Conservation (phyloP, 2,797 vertebrate species). For the Aeoliscus strigatus region DNA sequence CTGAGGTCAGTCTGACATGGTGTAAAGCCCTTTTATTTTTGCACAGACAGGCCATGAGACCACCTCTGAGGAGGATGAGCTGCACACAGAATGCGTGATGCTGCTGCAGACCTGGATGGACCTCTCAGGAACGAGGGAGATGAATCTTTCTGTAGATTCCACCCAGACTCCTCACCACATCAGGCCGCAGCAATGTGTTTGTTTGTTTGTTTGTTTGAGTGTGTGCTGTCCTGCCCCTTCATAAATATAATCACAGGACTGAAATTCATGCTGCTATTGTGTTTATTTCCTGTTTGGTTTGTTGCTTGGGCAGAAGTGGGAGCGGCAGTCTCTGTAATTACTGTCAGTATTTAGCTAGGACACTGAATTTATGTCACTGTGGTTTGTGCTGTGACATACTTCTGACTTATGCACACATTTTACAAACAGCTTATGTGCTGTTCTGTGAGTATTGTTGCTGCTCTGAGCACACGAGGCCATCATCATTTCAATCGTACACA, state of each 20-base stretch:
- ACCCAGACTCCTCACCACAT: slow-evolving; percentile 1
- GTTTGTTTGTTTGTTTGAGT: slow-evolving; percentile 21
- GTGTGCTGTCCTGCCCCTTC: slow-evolving; percentile 19
- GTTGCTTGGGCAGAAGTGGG: slow-evolving; percentile 30
- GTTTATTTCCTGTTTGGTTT: slow-evolving; percentile 53
- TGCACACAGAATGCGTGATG: slow-evolving; percentile 6
- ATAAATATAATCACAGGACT: slow-evolving; percentile 38
- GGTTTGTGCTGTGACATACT: slow-evolving; percentile 41
- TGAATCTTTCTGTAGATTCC: slow-evolving; percentile 11
- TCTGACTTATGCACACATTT: slow-evolving; percentile 27
- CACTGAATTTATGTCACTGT: slow-evolving; percentile 28
- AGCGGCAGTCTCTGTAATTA: slow-evolving; percentile 26
- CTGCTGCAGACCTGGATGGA: neutral
- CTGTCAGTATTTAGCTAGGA: slow-evolving; percentile 8
- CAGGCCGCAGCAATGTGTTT: slow-evolving; percentile 7
- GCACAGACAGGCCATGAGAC: neutral
- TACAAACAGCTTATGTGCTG: neutral
- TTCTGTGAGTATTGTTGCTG: slow-evolving; percentile 7
- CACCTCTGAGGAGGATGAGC: slow-evolving; percentile 2
- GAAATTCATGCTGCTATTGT: slow-evolving; percentile 13
- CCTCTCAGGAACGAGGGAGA: slow-evolving; percentile 5
- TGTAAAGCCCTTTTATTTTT: slow-evolving; percentile 8
- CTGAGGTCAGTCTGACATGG: slow-evolving; percentile 1
- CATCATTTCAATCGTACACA: too few relatives aligned
- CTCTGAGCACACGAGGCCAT: too few relatives aligned